phyloP scores from a whole-genome alignment of 2,888 invertebrate genomes.

The Pterobdella sp. region DNA sequence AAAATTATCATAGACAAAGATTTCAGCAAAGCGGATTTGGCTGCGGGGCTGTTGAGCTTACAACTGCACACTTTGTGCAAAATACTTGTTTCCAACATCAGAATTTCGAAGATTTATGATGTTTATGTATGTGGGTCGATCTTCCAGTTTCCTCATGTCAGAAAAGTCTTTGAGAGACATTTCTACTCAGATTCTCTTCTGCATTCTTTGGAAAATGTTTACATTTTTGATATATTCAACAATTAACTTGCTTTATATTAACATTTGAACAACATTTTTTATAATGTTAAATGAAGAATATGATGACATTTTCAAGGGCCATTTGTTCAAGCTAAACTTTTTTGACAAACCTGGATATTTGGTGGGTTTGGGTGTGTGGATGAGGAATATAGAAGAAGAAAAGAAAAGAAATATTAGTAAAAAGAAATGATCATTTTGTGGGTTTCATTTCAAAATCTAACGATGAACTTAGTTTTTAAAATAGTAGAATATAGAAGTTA shows the following conservation, averaged over 20 bases:
- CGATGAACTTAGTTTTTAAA: too few species aligned
- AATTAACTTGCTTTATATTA: too few species aligned
- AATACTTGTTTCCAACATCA: constrained; percentile 6
- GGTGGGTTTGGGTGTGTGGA: constrained; percentile 15
- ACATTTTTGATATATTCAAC: too few species aligned
- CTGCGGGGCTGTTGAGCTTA: constrained; percentile 14
- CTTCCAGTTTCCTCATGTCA: background rate
- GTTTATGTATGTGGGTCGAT: constrained; percentile 19
- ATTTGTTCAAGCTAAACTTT: background rate
- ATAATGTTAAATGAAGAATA: too few species aligned
- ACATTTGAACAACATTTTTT: too few species aligned
- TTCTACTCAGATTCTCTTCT: background rate
- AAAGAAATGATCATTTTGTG: too few species aligned
- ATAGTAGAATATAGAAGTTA: too few species aligned
- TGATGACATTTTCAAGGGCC: background rate
- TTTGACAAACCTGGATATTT: constrained; percentile 21
- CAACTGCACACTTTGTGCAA: background rate
- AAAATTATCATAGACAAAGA: too few species aligned
- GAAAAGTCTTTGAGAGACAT: constrained; percentile 10
- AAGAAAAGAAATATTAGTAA: too few species aligned
- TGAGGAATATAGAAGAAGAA: constrained; percentile 18
- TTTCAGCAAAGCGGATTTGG: constrained; percentile 19
- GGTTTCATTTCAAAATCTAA: too few species aligned
- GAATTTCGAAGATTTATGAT: background rate
- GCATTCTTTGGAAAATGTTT: background rate